phyloP scores from a whole-genome alignment of 2,888 invertebrate species.

The Piscicola geometra region DNA sequence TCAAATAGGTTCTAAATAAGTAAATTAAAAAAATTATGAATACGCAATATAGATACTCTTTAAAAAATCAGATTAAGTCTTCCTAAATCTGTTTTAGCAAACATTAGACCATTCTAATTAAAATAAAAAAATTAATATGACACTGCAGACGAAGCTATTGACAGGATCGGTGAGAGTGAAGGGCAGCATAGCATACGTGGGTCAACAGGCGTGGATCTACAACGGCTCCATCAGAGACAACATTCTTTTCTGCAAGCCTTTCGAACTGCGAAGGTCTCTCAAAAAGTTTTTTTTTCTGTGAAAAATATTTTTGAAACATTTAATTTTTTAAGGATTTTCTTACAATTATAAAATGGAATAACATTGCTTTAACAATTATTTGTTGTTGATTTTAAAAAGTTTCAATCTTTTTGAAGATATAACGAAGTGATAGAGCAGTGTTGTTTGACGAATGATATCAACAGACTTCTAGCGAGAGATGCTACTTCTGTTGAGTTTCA shows the following conservation, averaged over 20 bases:
- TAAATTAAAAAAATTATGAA: too few relatives aligned
- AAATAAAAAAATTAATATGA: background rate
- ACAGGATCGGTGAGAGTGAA: constrained; percentile 30
- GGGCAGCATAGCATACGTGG: constrained; percentile 39
- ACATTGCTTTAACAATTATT: too few relatives aligned
- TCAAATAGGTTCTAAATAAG: background rate
- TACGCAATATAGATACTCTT: too few relatives aligned
- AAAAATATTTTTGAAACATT: too few relatives aligned
- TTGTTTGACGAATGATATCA: constrained; percentile 38
- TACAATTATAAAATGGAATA: too few relatives aligned
- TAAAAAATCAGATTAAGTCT: too few relatives aligned
- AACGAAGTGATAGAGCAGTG: constrained; percentile 35
- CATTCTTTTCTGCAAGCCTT: constrained; percentile 38
- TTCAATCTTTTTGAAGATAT: constrained; percentile 34
- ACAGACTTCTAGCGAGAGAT: constrained; percentile 36
- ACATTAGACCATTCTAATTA: background rate
- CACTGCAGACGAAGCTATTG: constrained; percentile 23
- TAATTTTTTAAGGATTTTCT: too few relatives aligned
- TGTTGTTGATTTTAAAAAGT: too few relatives aligned
- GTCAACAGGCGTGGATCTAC: constrained; percentile 39
- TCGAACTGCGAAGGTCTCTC: constrained; percentile 35
- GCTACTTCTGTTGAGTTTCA: constrained; percentile 32
- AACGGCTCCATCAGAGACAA: constrained; percentile 39
- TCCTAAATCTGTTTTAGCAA: background rate
- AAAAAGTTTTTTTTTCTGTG: too few relatives aligned